Base-by-base conservation (phyloP, 2,888 invertebrate species). In the Philereme transversata region DNA sequence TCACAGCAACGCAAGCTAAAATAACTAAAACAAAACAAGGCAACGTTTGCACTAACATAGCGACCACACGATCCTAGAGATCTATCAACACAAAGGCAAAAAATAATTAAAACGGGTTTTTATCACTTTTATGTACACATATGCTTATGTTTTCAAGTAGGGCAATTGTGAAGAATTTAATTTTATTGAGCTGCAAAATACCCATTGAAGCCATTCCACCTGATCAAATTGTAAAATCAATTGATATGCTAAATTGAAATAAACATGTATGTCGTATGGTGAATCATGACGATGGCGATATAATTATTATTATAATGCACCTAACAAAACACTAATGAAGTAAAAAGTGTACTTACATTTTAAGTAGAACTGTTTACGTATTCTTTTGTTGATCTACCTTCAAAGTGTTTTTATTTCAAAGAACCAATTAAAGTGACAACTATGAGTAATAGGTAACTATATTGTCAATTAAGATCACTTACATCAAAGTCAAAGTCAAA, bases 231-330 rank as follows among this genome's bases (percentile, higher is more conserved):
- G n/a, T 38, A 45, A 51, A n/a, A 45, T 22, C 36, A 51, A 48
- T 52, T 56, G 51, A 52, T 52, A 46, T 40, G 11, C 34, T n/a
- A 46, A n/a, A 57, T 43, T 45, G 5, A 48, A 52, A 45, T 49
- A 52, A 35, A 52, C 44, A 52, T 49, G 45, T 35, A n/a, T 47
- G 11, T 59, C 4, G 11, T 33, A 51, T 51, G 45, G 49, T 49
- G 44, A 40, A 36, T 62, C 43, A 41, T 62, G 50, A 50, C 53
- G 41, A 50, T 62, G 47, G 10, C 36, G 44, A 57, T 57, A 33
- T 40, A 10, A 61, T 46, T 41, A 44, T 45, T 36, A 22, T 22
- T 5, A 10, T 33, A 50, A 33, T 46, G 10, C 57, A 57, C 46
- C 49, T 57, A 51, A 48, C 52, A 43, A 52, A 58, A 58, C 48